These are phyloP conservation scores for Cavia aperea DNA, from an alignment of 2,113 vertebrate genomes.

Conservation along the genomic window DNA sequence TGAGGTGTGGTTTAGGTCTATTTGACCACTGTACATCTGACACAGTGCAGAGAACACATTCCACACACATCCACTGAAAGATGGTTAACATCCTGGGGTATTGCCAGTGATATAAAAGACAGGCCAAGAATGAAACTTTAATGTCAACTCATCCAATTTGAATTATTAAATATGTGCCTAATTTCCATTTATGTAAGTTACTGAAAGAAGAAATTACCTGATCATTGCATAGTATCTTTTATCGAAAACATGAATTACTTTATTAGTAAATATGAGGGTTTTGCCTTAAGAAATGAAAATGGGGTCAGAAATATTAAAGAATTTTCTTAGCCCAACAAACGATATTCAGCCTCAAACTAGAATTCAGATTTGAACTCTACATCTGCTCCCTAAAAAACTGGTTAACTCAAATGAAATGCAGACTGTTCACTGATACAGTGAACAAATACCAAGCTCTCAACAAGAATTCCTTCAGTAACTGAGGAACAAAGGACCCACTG, in stretches of 20 bases:
- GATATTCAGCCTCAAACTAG: background rate
- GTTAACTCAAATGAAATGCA: slow-evolving; percentile 38
- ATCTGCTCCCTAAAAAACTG: background rate
- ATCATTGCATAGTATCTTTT: background rate
- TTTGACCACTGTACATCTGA: background rate
- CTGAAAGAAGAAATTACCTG: background rate
- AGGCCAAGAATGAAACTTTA: slow-evolving; percentile 36
- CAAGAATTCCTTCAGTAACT: background rate
- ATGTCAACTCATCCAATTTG: slow-evolving; percentile 27
- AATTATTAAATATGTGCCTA: slow-evolving; percentile 1
- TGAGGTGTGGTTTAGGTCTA: background rate
- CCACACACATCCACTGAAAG: background rate
- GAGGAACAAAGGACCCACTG: background rate
- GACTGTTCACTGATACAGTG: background rate
- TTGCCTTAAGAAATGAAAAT: slow-evolving; percentile 2
- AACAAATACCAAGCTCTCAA: slow-evolving; percentile 22
- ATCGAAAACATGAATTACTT: slow-evolving; percentile 21
- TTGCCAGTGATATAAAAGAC: background rate
- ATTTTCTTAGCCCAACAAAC: background rate
- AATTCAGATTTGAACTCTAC: slow-evolving; percentile 25
- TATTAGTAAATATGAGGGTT: background rate
- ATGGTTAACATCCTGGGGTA: background rate
- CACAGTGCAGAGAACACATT: background rate
- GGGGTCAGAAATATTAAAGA: background rate
- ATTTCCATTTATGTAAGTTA: slow-evolving; percentile 19